These are phyloP conservation scores for Haemorhous mexicanus DNA, from an alignment of 2,113 vertebrate species.

Conservation along the genomic window DNA sequence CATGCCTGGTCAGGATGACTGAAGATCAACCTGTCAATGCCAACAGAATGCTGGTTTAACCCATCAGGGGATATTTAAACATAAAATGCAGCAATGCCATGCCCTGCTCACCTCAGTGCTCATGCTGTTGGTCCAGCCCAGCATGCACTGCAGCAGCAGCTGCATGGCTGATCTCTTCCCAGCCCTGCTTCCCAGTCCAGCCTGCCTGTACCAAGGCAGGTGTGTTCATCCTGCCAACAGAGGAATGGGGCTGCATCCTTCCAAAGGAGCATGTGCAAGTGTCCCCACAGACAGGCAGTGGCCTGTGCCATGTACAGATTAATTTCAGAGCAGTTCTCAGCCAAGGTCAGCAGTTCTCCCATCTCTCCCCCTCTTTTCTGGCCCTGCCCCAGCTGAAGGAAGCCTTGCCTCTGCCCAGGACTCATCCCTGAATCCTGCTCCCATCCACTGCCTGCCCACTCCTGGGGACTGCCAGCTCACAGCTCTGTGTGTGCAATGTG, in stretches of 20 bases:
- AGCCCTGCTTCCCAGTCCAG: background rate
- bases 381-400: background rate
- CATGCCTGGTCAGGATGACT: background rate
- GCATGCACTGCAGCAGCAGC: slow-evolving; percentile 17
- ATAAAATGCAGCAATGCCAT: background rate
- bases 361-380: background rate
- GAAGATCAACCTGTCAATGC: background rate
- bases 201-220: background rate
- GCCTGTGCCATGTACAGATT: rapidly evolving
- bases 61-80: background rate
- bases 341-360: background rate
- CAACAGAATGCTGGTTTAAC: background rate
- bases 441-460: background rate
- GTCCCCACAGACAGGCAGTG: background rate
- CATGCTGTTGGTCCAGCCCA: background rate
- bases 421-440: background rate
- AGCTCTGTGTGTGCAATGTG: too few species aligned
- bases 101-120: background rate
- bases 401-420: background rate
- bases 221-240: rapidly evolving
- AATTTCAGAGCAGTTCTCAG: background rate
- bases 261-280: rapidly evolving
- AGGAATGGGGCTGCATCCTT: background rate
- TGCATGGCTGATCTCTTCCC: background rate
- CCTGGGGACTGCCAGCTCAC: background rate